A percentile compares a stretch with the other conserved stretches of the same genome.
These are phyloP conservation scores for Myopa tessellatipennis DNA, from an alignment of 2,888 invertebrate genomes.

Conservation along the genomic window DNA sequence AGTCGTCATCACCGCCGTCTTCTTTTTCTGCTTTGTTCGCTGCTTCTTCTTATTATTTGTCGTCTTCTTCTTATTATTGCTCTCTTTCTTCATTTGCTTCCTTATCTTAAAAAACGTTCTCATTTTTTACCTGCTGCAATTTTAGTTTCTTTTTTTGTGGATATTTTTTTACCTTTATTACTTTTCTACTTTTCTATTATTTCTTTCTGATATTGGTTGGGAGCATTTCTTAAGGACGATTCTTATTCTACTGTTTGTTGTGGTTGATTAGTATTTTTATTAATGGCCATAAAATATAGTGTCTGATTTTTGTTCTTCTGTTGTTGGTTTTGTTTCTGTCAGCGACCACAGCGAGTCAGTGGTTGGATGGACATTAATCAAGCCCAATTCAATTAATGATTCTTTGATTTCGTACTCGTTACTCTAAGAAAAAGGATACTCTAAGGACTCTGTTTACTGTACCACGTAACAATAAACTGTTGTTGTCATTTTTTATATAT, in stretches of 20 bases:
- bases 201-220: neutral
- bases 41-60: neutral
- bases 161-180: neutral
- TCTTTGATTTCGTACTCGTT: no score
- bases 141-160: neutral
- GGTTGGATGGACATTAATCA: constrained; percentile 1
- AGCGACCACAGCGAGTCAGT: neutral
- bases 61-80: neutral
- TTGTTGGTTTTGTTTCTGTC: no score
- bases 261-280: neutral
- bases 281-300: no score
- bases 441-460: no score
- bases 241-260: neutral
- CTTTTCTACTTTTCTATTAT: neutral
- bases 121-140: neutral
- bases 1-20: no score
- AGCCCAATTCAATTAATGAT: neutral
- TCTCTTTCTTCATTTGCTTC: neutral
- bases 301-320: no score
- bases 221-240: neutral
- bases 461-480: no score
- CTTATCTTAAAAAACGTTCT: neutral
- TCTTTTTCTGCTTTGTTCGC: no score
- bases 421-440: no score
- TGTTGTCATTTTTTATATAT: no score